phyloP scores from a whole-genome alignment of 1,140 invertebrate species.

The Homalodisca vitripennis region DNA sequence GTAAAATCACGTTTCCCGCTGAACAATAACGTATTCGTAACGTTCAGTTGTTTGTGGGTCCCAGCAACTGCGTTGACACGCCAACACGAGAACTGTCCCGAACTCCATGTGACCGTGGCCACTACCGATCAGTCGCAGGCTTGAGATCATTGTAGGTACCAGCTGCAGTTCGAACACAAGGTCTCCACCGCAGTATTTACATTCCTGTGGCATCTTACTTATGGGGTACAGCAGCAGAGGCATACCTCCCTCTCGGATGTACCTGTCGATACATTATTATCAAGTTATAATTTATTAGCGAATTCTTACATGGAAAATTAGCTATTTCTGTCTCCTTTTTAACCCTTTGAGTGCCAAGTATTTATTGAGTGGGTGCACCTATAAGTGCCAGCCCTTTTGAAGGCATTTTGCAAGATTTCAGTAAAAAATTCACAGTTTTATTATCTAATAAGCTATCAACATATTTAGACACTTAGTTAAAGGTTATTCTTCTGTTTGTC shows the following conservation, averaged over 20 bases:
- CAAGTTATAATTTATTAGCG: too few relatives aligned
- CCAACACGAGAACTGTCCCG: conserved; percentile 77
- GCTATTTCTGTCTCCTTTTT: too few relatives aligned
- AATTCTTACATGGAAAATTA: too few relatives aligned
- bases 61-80: conserved; percentile 84
- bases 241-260: conserved; percentile 59
- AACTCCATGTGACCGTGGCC: conserved; percentile 67
- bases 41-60: conserved; percentile 61
- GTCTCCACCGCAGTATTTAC: conserved; percentile 67
- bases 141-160: conserved; percentile 72
- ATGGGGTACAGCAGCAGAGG: conserved; percentile 66
- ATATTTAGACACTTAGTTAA: too few relatives aligned
- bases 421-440: too few relatives aligned
- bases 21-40: conserved; percentile 72
- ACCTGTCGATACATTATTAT: conserved; percentile 10
- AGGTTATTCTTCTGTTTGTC: too few relatives aligned
- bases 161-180: conserved; percentile 80
- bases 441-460: too few relatives aligned
- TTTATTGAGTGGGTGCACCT: too few relatives aligned
- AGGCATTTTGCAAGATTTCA: too few relatives aligned
- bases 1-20: conserved; percentile 67
- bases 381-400: too few relatives aligned
- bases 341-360: too few relatives aligned
- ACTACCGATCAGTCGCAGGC: conserved; percentile 54
- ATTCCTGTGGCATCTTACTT: conserved; percentile 53